Percentiles rank a stretch among this genome's conserved stretches.
Evolutionary conservation across 64 coral and sea anemone species (phyloP).

Genomic region (Stichodactyla helianthus): DNA sequence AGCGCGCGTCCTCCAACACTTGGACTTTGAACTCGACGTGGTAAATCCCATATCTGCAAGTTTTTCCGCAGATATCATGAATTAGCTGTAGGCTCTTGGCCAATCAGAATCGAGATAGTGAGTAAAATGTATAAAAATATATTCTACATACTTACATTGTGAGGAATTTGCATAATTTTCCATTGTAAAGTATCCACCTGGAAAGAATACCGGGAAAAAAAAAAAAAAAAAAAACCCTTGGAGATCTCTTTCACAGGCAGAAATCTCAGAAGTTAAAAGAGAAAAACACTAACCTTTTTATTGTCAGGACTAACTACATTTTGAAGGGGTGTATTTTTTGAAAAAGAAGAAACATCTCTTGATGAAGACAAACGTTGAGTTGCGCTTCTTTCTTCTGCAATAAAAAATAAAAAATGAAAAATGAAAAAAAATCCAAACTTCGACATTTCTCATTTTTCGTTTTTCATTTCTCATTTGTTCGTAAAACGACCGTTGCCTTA

Average conservation of each 20-base stretch:
- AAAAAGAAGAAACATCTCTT: not conserved
- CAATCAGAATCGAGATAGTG: not conserved
- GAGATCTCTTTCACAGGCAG: no score
- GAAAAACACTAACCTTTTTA: not conserved
- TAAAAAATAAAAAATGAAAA: not conserved
- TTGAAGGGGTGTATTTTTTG: not conserved
- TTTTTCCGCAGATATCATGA: no score
- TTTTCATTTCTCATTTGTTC: no score
- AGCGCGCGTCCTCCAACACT: no score
- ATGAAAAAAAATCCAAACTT: not conserved
- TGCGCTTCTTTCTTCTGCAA: not conserved
- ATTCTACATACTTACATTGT: conserved; percentile 23
- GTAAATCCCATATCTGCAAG: no score
- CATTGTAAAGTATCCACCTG: conserved; percentile 35
- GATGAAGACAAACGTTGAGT: not conserved
- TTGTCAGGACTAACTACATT: not conserved
- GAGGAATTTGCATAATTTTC: conserved; percentile 40
- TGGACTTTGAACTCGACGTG: no score
- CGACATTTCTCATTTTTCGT: no score
- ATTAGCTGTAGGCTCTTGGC: no score
- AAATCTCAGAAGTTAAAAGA: not conserved
- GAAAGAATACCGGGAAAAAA: not conserved
- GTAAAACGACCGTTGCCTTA: no score
- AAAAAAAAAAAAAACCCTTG: not conserved
- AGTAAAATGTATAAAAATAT: not conserved